These are phyloP conservation scores for Puntigrus tetrazona DNA, from an alignment of 2,113 vertebrate genomes.

Conservation along the genomic window DNA sequence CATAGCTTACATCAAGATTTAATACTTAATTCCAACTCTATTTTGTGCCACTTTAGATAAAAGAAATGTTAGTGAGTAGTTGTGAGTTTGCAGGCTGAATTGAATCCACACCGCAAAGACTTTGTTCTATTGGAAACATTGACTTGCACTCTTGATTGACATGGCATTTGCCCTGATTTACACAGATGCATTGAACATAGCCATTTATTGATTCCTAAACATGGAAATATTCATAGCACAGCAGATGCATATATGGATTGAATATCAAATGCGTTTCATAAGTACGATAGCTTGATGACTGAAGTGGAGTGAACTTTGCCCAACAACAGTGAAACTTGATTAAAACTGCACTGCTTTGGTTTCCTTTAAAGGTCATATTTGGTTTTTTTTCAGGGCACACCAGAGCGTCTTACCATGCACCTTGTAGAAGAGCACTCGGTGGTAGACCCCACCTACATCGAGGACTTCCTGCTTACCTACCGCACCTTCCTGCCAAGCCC, in stretches of 20 bases:
- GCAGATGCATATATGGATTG: not conserved
- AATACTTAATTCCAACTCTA: not conserved
- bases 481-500: constrained; percentile 98
- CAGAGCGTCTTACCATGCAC: constrained; percentile 97
- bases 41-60: not conserved
- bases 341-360: not conserved
- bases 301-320: not conserved
- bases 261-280: not conserved
- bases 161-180: constrained; percentile 20
- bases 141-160: constrained; percentile 7
- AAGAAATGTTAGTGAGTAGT: not conserved
- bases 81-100: not conserved
- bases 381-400: constrained; percentile 81
- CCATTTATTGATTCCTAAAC: constrained; percentile 27
- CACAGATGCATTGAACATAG: not conserved
- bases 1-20: not conserved
- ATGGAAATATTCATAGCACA: constrained; percentile 35
- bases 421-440: constrained; percentile 98
- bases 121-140: not conserved
- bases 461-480: constrained; percentile 97
- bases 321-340: not conserved
- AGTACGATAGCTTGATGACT: not conserved
- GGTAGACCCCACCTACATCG: constrained; percentile 97
- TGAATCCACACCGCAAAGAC: not conserved
- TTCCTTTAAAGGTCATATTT: not conserved